These are phyloP conservation scores for Ceriagrion tenellum DNA, from an alignment of 2,888 invertebrate species.

Conservation along the genomic window DNA sequence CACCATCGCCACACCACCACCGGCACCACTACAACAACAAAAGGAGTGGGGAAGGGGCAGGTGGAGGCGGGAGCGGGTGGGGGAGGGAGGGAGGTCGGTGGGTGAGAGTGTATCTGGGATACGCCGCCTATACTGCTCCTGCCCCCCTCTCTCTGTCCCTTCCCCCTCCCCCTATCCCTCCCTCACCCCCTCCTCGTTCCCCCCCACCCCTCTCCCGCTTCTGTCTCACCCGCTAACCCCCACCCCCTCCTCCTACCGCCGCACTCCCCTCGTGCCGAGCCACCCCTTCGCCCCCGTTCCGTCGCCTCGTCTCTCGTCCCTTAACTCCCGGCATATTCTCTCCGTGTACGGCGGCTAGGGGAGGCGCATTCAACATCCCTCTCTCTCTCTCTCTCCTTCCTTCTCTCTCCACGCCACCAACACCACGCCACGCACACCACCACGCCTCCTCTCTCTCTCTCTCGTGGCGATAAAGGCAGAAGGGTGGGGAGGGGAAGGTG, in stretches of 20 bases:
- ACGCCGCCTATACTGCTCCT: constrained; percentile 33
- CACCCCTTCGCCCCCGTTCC: background rate
- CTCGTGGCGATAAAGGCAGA: background rate
- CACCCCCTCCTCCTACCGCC: background rate
- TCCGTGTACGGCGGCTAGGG: constrained; percentile 53
- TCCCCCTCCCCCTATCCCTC: background rate
- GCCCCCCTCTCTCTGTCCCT: background rate
- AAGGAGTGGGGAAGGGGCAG: background rate
- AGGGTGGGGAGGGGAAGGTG: no score
- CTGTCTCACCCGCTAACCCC: constrained; percentile 39
- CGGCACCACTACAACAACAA: constrained; percentile 58
- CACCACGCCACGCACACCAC: background rate
- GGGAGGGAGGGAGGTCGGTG: background rate
- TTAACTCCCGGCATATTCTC: constrained; percentile 64
- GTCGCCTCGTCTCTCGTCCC: constrained; percentile 53
- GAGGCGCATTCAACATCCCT: constrained; percentile 14
- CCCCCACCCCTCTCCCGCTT: background rate
- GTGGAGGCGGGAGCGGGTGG: background rate
- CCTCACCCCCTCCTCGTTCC: no score
- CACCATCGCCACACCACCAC: constrained; percentile 53
- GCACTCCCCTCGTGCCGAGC: no score
- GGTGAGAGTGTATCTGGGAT: constrained; percentile 62
- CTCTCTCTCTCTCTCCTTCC: no score
- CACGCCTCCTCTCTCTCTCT: background rate
- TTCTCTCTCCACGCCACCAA: background rate